Conservation (phyloP, 2,797 vertebrate species). For the Glyptemys insculpta region DNA sequence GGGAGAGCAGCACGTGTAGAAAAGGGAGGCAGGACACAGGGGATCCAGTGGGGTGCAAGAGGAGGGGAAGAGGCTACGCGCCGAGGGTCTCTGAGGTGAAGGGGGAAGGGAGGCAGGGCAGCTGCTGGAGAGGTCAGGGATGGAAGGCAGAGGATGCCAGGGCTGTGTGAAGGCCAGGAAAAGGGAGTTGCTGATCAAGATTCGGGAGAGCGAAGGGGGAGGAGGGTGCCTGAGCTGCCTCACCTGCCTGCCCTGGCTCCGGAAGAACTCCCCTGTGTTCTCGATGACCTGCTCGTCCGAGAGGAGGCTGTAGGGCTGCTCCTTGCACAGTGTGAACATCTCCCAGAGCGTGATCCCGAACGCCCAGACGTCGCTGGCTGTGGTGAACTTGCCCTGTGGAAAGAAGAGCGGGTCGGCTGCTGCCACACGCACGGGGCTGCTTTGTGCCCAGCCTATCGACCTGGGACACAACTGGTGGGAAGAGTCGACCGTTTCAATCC, state of each 20-base stretch:
- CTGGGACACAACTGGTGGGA: background rate
- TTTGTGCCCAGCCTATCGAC: background rate
- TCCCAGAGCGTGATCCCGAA: constrained; percentile 71
- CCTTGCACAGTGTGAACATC: constrained; percentile 73
- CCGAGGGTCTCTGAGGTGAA: background rate
- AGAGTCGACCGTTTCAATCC: background rate
- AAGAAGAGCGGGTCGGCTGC: background rate
- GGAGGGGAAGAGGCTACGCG: background rate
- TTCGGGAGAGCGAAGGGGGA: fast-evolving
- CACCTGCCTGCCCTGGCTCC: constrained; percentile 82
- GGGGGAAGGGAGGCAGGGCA: background rate
- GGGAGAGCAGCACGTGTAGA: too few relatives aligned
- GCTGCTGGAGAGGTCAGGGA: fast-evolving
- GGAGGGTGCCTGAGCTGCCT: too few relatives aligned
- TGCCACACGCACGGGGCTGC: background rate
- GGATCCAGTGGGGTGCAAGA: too few relatives aligned
- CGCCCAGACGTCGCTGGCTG: constrained; percentile 80
- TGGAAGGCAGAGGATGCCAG: fast-evolving
- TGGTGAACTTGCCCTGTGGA: constrained; percentile 81
- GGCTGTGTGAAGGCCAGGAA: background rate
- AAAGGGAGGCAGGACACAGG: too few relatives aligned
- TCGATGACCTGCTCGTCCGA: constrained; percentile 78
- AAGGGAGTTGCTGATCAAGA: background rate
- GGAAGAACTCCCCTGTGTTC: constrained; percentile 83
- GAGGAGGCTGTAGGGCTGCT: constrained; percentile 70